Evolutionary conservation across 2,797 vertebrate genomes (phyloP).

Genomic region (Cygnus olor): DNA sequence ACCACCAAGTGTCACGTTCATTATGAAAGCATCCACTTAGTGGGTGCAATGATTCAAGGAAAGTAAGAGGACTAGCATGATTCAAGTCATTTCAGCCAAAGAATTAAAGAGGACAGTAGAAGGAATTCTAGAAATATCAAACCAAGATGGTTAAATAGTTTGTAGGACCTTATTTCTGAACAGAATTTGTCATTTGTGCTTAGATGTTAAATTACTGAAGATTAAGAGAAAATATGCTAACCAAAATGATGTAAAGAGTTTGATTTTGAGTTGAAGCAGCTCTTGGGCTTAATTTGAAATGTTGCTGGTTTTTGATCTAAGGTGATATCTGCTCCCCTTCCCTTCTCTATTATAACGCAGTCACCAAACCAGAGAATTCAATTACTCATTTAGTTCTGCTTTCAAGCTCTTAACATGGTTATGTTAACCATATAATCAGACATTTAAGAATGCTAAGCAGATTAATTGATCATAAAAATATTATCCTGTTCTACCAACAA

Average conservation of each 20-base stretch:
- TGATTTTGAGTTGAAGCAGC: neutral
- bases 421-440: neutral
- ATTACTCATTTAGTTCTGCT: neutral
- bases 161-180: neutral
- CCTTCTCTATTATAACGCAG: neutral
- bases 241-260: neutral
- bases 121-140: neutral
- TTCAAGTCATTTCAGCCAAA: neutral
- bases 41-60: neutral
- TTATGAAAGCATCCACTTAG: neutral
- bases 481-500: neutral
- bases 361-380: neutral
- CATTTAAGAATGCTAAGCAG: neutral
- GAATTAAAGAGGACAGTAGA: neutral
- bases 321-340: neutral
- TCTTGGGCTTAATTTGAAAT: neutral
- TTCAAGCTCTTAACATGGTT: constrained; percentile 8
- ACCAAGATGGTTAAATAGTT: neutral
- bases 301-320: neutral
- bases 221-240: neutral
- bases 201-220: neutral
- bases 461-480: constrained; percentile 10
- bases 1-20: neutral
- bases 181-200: neutral
- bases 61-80: neutral